Conservation (phyloP, 2,113 vertebrate genomes). For the Leptosomus discolor region DNA sequence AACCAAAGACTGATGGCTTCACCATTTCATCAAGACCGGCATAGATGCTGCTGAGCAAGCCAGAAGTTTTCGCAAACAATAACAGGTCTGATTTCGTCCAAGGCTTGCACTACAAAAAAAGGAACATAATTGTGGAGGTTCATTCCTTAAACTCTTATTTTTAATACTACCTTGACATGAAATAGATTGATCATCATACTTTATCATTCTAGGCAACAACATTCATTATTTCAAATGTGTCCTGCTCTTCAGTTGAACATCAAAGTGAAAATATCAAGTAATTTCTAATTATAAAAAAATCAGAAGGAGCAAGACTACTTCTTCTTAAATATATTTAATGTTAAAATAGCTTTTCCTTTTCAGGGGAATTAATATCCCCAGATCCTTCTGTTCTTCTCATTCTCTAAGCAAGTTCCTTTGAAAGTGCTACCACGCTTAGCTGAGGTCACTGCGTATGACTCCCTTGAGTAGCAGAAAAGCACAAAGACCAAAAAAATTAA, state of each 20-base stretch:
- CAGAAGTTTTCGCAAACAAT: background rate
- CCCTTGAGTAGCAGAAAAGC: background rate
- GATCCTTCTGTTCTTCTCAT: conserved; percentile 11
- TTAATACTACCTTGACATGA: background rate
- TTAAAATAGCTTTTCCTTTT: background rate
- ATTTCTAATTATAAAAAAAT: conserved; percentile 3
- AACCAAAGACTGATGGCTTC: background rate
- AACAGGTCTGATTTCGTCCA: background rate
- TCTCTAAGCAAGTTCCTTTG: background rate
- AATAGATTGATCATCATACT: background rate
- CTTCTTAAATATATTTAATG: background rate
- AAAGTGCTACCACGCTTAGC: background rate
- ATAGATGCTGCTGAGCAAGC: background rate
- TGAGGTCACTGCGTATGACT: background rate
- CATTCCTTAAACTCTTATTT: too few relatives aligned
- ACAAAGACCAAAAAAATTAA: background rate
- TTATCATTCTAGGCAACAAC: background rate
- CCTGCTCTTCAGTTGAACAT: background rate
- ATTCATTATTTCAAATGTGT: background rate
- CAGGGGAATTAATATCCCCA: background rate
- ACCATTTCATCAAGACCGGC: background rate
- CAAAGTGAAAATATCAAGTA: background rate
- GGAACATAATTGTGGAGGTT: too few relatives aligned
- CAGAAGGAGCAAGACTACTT: background rate
- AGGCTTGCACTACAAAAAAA: background rate